These are phyloP conservation scores for Acrocephalus arundinaceus DNA, from an alignment of 2,113 vertebrate species.

Conservation along the genomic window DNA sequence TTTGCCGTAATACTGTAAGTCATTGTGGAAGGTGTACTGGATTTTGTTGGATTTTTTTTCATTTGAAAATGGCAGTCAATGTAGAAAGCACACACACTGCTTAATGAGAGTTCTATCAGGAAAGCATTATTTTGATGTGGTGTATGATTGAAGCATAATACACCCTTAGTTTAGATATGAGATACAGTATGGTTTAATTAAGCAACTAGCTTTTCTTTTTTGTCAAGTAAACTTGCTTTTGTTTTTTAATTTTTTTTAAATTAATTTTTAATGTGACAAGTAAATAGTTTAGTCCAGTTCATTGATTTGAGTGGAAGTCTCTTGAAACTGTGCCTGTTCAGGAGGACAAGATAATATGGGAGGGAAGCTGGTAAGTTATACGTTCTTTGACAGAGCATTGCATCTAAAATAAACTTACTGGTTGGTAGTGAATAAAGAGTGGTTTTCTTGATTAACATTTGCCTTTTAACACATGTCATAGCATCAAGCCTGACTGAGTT, in stretches of 20 bases:
- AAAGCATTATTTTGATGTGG: neutral
- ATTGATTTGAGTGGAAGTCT: neutral
- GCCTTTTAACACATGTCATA: fast-evolving
- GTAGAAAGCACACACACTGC: neutral
- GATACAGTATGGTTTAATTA: neutral
- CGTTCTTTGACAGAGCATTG: neutral
- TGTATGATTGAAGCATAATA: fast-evolving
- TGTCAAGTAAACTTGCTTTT: neutral
- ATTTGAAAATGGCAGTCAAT: neutral
- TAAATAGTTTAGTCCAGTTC: neutral
- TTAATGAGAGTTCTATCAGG: neutral
- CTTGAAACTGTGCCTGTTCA: neutral
- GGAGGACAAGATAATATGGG: neutral
- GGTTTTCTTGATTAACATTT: neutral
- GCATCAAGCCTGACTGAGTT: neutral
- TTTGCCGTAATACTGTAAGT: neutral
- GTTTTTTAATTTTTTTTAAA: neutral
- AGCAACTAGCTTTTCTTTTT: neutral
- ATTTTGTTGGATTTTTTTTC: fast-evolving
- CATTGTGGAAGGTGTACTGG: neutral
- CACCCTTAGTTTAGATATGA: neutral
- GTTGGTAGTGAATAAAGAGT: neutral
- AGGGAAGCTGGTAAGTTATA: neutral
- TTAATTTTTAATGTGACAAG: neutral
- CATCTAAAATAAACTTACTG: neutral